These are phyloP conservation scores for Lutjanus argentimaculatus DNA, from an alignment of 2,797 vertebrate genomes.

Conservation along the genomic window DNA sequence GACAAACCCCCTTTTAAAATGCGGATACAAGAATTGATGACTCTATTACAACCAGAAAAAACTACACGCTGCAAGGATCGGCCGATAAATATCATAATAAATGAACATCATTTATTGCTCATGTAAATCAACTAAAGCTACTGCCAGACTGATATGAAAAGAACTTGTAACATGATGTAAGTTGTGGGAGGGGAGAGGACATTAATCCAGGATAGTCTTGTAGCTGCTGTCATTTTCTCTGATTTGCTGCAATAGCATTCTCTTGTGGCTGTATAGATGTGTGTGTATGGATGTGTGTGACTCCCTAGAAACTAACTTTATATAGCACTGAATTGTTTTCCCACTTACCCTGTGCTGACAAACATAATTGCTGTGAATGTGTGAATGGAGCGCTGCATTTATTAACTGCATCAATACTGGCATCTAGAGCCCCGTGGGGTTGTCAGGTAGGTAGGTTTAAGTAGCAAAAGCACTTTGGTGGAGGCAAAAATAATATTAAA, in stretches of 20 bases:
- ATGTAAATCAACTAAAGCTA: background rate
- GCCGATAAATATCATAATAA: background rate
- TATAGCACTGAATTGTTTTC: background rate
- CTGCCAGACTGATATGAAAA: background rate
- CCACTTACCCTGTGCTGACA: background rate
- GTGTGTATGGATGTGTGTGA: no score
- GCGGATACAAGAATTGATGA: background rate
- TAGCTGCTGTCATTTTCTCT: background rate
- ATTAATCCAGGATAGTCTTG: background rate
- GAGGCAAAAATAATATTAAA: no score
- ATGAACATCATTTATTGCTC: background rate
- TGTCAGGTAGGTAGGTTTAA: background rate
- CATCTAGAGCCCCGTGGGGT: background rate
- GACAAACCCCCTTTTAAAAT: background rate
- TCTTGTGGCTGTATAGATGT: background rate
- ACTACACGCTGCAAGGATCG: background rate
- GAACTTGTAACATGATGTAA: background rate
- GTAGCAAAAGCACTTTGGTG: background rate
- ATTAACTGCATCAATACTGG: background rate
- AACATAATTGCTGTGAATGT: background rate
- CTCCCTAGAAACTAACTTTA: background rate
- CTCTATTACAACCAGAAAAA: background rate
- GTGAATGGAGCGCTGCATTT: no score
- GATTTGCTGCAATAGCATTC: background rate
- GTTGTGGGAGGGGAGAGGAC: background rate